phyloP scores from a whole-genome alignment of 2,797 vertebrate species.

The Balearica regulorum region DNA sequence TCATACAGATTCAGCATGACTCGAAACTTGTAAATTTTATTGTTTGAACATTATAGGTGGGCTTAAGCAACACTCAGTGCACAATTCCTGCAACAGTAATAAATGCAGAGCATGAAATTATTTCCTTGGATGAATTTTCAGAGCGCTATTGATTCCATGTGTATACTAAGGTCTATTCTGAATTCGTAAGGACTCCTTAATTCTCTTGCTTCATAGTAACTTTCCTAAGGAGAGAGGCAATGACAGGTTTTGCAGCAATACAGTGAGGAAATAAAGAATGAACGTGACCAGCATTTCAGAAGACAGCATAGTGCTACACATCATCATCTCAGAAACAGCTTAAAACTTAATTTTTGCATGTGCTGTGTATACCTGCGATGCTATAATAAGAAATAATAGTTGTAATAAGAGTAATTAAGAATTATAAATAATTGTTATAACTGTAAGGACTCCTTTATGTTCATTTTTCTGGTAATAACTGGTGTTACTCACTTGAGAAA shows the following conservation, averaged over 20 bases:
- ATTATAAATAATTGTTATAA: background rate
- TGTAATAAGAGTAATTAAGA: conserved; percentile 6
- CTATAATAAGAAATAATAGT: background rate
- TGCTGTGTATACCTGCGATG: background rate
- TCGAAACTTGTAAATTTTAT: background rate
- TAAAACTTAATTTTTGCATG: background rate
- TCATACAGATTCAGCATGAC: background rate
- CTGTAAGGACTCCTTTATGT: background rate
- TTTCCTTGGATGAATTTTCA: background rate
- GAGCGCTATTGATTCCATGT: background rate
- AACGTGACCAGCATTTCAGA: background rate
- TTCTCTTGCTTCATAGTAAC: background rate
- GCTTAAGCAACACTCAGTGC: background rate
- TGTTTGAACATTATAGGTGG: accelerated
- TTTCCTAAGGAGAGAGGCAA: background rate
- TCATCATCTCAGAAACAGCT: background rate
- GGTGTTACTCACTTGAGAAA: background rate
- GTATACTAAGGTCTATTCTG: background rate
- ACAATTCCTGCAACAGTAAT: background rate
- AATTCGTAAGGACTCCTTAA: background rate
- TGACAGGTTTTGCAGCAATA: background rate
- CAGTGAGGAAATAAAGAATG: background rate
- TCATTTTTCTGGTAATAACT: background rate
- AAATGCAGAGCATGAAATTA: background rate
- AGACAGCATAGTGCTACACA: background rate